Conservation (phyloP, 1,140 invertebrate species). For the Globodera rostochiensis region DNA sequence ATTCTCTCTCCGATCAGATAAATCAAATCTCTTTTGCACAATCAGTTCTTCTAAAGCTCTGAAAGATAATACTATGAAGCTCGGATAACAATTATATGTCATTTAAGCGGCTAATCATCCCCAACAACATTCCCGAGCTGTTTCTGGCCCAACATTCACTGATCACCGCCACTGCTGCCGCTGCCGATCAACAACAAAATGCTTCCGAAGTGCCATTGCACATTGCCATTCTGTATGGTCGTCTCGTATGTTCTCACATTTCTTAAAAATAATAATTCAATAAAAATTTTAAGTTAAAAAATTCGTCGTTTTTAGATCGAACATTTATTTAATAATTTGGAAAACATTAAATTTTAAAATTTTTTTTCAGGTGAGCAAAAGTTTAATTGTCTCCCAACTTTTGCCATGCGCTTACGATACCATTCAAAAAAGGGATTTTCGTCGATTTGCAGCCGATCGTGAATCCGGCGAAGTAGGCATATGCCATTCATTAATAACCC, state of each 20-base stretch:
- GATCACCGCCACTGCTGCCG: too few relatives aligned
- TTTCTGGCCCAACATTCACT: constrained; percentile 12
- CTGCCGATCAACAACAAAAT: constrained; percentile 2
- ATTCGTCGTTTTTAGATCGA: too few relatives aligned
- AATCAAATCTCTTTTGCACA: too few relatives aligned
- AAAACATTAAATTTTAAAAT: neutral
- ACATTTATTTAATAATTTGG: too few relatives aligned
- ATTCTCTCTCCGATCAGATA: too few relatives aligned
- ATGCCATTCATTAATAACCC: too few relatives aligned
- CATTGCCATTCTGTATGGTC: constrained; percentile 17
- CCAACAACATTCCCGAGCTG: constrained; percentile 26
- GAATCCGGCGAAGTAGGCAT: neutral
- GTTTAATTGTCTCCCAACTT: constrained; percentile 21
- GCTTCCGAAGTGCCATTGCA: neutral
- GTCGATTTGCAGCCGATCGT: constrained; percentile 8
- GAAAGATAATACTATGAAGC: too few relatives aligned
- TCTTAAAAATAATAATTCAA: neutral
- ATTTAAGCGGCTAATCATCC: constrained; percentile 16
- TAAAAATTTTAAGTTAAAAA: neutral
- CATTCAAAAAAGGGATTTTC: constrained; percentile 14
- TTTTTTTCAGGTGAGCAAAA: constrained; percentile 21
- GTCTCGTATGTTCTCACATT: neutral
- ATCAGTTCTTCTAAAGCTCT: too few relatives aligned
- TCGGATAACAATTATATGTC: too few relatives aligned
- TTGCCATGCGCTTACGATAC: constrained; percentile 5